Evolutionary conservation across 2,888 invertebrate genomes (phyloP), one percentile per base, ranked within the genome.

Genomic region (Cephus pygmeus): DNA sequence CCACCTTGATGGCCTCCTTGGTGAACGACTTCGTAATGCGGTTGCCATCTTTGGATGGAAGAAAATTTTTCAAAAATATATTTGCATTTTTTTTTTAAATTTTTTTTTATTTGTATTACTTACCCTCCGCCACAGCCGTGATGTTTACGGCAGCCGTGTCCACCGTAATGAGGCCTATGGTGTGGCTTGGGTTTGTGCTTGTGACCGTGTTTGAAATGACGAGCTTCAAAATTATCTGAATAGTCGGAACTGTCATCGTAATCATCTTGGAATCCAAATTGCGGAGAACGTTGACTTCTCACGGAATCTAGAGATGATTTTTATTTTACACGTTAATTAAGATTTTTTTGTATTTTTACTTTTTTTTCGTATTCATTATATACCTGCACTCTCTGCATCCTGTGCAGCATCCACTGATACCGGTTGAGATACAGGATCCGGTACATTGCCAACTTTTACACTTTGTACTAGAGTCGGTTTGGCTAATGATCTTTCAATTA

Each of bases 211-310:
- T 81, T 81, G 34, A 69, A 75, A 71, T 84, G 82, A 33, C 84
- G 82, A n/a, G 77, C 78, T 56, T 79, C 77, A 1, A 78, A 77
- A 9, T 23, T 30, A 34, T 74, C 23, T 1, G 11, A 77, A 75
- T 12, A 71, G 71, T 85, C 81, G 34, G 79, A 79, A 71, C 84
- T 83, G 81, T 85, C 85, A n/a, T 79, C 83, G 73, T 81, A 82
- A 75, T 78, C 83, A 11, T 75, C 73, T 3, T 82, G 73, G 56
- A 85, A 77, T 56, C 85, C 85, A 15, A 80, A 84, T 71, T 83
- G 81, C 1, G 86, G 85, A 15, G 86, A 86, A 73, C 86, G 79
- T 76, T 83, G 80, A 11, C 78, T 69, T 68, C 87, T 84, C 9
- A 56, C 9, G 56, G 9, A 23, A 56, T 56, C 56, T 56, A 23